Conservation (phyloP, 2,888 invertebrate species). For the Antheraea yamamai region DNA sequence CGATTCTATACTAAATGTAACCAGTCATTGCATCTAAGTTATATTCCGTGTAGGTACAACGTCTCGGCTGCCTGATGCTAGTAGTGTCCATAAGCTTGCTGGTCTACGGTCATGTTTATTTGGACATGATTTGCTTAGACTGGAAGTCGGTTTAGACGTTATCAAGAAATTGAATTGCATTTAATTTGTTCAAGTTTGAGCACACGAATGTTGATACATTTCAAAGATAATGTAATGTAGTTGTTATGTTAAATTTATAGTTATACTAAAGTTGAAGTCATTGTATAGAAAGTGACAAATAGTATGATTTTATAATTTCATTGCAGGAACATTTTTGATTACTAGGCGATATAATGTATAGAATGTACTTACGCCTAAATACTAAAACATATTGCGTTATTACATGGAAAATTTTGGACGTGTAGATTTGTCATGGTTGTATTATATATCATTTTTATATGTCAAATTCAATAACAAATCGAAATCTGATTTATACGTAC, state of each 20-base stretch:
- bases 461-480: not conserved
- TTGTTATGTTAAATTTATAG: not conserved
- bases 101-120: conserved; percentile 41
- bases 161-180: conserved; percentile 41
- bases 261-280: not conserved
- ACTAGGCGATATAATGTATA: not conserved
- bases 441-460: not conserved
- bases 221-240: conserved; percentile 1
- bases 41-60: conserved; percentile 17
- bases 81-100: conserved; percentile 35
- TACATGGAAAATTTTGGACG: not conserved
- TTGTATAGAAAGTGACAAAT: not conserved
- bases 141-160: conserved; percentile 45
- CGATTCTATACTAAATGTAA: not conserved
- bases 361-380: not conserved
- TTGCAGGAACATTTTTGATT: not conserved
- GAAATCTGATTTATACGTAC: too few species aligned
- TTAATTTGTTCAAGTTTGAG: conserved; percentile 30
- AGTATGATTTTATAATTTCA: not conserved
- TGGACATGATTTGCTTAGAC: conserved; percentile 50
- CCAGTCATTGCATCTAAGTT: conserved; percentile 5
- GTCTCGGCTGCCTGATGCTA: conserved; percentile 1
- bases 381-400: not conserved
- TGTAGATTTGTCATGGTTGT: not conserved
- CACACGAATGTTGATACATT: not conserved